phyloP scores from a whole-genome alignment of 1,140 invertebrate genomes.

The Thalassaphorura encarpata region DNA sequence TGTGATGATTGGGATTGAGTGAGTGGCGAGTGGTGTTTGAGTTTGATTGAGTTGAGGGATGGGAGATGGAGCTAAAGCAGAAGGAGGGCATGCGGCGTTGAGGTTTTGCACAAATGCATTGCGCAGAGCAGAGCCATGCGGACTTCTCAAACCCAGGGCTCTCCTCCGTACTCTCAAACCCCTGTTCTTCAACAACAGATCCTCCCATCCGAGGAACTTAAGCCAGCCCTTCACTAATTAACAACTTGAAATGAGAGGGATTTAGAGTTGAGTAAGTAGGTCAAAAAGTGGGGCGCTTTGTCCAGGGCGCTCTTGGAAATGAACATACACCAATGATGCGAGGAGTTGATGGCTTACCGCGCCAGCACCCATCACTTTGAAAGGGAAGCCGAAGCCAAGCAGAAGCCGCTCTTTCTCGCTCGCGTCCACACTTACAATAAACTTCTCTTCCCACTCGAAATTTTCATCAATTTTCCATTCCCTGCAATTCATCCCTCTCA shows the following conservation, averaged over 20 bases:
- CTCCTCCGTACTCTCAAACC: constrained; percentile 26
- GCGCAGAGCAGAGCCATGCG: neutral
- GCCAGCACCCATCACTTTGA: no score
- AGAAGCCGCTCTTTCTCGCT: neutral
- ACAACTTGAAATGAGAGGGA: no score
- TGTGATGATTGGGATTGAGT: no score
- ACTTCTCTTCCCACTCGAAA: neutral
- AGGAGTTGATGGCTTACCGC: neutral
- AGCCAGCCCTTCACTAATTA: no score
- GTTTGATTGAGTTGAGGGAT: no score
- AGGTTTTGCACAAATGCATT: no score
- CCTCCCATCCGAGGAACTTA: neutral
- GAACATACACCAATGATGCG: neutral
- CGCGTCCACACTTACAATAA: neutral
- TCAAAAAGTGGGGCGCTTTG: no score
- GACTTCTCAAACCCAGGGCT: constrained; percentile 23
- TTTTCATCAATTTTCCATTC: neutral
- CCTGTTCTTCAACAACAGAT: constrained; percentile 17
- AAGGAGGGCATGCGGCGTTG: no score
- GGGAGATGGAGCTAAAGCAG: no score
- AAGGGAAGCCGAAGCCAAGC: no score
- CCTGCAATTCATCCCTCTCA: neutral
- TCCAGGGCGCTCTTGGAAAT: neutral
- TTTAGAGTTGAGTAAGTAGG: no score
- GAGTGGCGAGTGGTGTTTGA: no score